Percentiles rank a stretch among this genome's conserved stretches.
phyloP scores from a whole-genome alignment of 2,797 vertebrate genomes.

The Fistularia tabacaria region DNA sequence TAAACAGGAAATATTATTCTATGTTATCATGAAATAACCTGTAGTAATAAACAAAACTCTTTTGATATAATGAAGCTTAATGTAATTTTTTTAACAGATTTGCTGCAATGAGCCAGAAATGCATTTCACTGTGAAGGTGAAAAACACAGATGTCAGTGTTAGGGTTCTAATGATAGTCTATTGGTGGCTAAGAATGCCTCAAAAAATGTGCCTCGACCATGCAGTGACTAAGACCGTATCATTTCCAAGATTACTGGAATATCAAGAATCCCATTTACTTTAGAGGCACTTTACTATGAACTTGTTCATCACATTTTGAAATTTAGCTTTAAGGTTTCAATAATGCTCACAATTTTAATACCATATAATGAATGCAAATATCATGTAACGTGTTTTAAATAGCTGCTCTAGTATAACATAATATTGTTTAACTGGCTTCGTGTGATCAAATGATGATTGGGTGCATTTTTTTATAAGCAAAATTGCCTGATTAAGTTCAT shows the following conservation, averaged over 20 bases:
- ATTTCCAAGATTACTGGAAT: not conserved
- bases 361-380: slow-evolving; percentile 26
- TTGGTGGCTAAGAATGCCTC: slow-evolving; percentile 55
- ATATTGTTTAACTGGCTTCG: slow-evolving; percentile 21
- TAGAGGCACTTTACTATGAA: slow-evolving; percentile 23
- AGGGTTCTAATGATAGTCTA: slow-evolving; percentile 34
- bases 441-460: slow-evolving; percentile 31
- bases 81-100: slow-evolving; percentile 39
- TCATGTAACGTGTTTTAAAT: slow-evolving; percentile 33
- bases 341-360: slow-evolving; percentile 31
- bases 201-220: slow-evolving; percentile 25
- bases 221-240: slow-evolving; percentile 14
- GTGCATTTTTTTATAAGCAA: slow-evolving; percentile 19
- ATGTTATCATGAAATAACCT: slow-evolving; percentile 11
- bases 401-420: slow-evolving; percentile 26
- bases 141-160: slow-evolving; percentile 49
- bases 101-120: slow-evolving; percentile 38
- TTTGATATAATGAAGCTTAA: slow-evolving; percentile 42
- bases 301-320: slow-evolving; percentile 15
- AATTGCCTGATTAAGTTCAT: slow-evolving; percentile 49
- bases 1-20: slow-evolving; percentile 12
- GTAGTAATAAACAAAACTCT: slow-evolving; percentile 30
- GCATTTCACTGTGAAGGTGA: slow-evolving; percentile 44
- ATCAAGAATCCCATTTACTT: slow-evolving; percentile 4
- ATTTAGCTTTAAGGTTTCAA: slow-evolving; percentile 19